Conservation (phyloP, 1,140 invertebrate species). For the Anastatus disparis region DNA sequence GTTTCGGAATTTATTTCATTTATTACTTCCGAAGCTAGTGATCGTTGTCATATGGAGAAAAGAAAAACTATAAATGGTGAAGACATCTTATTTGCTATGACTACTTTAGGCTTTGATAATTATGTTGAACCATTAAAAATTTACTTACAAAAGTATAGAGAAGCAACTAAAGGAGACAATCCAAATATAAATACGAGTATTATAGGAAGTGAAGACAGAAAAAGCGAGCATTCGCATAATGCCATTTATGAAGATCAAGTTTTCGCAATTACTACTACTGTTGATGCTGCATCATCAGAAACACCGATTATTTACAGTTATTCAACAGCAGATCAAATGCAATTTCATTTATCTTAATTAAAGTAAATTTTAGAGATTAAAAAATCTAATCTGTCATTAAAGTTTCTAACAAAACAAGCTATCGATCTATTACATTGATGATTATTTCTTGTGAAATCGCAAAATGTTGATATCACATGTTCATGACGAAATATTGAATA, state of each 20-base stretch:
- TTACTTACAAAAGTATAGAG: constrained; percentile 97
- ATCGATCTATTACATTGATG: no score
- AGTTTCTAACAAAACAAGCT: no score
- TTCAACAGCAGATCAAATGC: constrained; percentile 62
- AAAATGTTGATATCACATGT: no score
- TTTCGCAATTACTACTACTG: constrained; percentile 60
- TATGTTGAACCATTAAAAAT: constrained; percentile 97
- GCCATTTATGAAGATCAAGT: constrained; percentile 63
- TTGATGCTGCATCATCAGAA: constrained; percentile 60
- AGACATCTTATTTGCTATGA: constrained; percentile 97
- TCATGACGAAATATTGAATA: no score
- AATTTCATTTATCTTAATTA: constrained; percentile 65
- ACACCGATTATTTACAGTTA: constrained; percentile 66
- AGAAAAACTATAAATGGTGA: constrained; percentile 99
- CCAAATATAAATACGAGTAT: constrained; percentile 44
- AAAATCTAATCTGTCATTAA: no score
- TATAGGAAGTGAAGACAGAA: constrained; percentile 51
- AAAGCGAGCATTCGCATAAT: constrained; percentile 52
- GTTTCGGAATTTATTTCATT: constrained; percentile 99
- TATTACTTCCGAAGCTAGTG: constrained; percentile 97
- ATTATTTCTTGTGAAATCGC: no score
- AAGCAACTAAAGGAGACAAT: constrained; percentile 72
- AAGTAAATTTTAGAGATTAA: no score
- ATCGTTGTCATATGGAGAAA: constrained; percentile 96
- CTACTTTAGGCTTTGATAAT: constrained; percentile 96